Base-by-base conservation (phyloP, 2,888 invertebrate genomes). In the Watsonalla binaria region DNA sequence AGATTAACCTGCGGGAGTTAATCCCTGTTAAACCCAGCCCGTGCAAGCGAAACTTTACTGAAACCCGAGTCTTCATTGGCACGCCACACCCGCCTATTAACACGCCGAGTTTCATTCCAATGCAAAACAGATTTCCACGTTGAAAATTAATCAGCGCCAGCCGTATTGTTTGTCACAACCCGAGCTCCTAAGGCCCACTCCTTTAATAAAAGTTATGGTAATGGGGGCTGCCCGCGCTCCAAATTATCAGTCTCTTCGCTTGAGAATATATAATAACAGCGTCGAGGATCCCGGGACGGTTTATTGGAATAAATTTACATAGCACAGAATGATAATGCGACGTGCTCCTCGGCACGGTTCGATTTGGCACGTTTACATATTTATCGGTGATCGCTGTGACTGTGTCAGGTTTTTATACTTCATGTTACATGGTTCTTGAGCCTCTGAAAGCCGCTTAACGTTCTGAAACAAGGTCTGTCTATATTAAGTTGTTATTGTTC, bases 281-380 rank as follows among this genome's bases (percentile, higher is more conserved):
- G 78, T 77, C 77, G 80, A 74, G 72, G 77, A 11, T 42, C 42
- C 74, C 76, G 77, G 77, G 78, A 75, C 72, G 81, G 84, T 87
- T 89, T 90, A 90, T 90, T 90, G 90, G 88, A 90, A 90, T 90
- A 90, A 88, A 90, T 90, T 90, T 90, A 86, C 90, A 90, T 90
- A 83, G 77, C 76, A 71, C 80, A 76, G 76, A 78, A 82, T 84
- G 82, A 84, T 88, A 85, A 86, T 85, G 82, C 74, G 70, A 63
- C 65, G 54, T 70, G 66, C 74, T 76, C 72, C 74, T 70, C 72
- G 68, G 75, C 72, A 65, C 76, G 71, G 78, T 83, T 83, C 90
- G 84, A 87, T 88, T 84, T 75, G 76, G 74, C 76, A 73, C 82
- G 84, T 78, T 87, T 88, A 89, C 87, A 89, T 87, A 89, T 89